Evolutionary conservation across 1,140 invertebrate genomes (phyloP).

Genomic region (Papilio machaon): DNA sequence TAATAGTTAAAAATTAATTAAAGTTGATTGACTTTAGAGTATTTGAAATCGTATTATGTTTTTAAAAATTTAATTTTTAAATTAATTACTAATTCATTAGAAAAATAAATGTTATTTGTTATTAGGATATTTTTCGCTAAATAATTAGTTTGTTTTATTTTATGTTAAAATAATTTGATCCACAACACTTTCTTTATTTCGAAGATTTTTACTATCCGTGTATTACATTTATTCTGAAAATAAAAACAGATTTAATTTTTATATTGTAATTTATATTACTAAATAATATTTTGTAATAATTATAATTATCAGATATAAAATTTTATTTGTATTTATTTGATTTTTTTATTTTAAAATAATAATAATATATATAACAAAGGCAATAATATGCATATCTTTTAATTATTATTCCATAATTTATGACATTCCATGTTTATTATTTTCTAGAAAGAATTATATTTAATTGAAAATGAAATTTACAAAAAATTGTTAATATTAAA

Average conservation of each 20-base stretch:
- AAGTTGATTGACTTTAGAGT: not conserved
- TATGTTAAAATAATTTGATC: not conserved
- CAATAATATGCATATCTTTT: conserved; percentile 34
- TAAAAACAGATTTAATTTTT: not conserved
- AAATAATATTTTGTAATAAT: not conserved
- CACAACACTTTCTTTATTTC: not conserved
- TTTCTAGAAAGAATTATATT: not conserved
- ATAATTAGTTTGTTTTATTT: not conserved
- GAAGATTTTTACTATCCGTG: not conserved
- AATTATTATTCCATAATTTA: conserved; percentile 5
- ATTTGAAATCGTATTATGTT: not conserved
- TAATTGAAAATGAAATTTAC: not conserved
- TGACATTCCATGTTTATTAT: not conserved
- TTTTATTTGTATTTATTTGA: not conserved
- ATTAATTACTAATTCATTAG: not conserved
- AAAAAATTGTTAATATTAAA: not conserved
- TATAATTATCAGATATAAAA: no score
- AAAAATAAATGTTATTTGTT: not conserved
- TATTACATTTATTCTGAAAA: no score
- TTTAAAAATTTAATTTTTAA: not conserved
- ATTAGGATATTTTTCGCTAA: not conserved
- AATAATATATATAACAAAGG: not conserved
- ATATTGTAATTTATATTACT: not conserved
- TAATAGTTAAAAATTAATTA: not conserved
- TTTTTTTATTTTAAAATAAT: not conserved